Percentiles rank a stretch among this genome's conserved stretches.
Conservation (phyloP, 2,113 vertebrate species). For the Haliaeetus leucogaster region DNA sequence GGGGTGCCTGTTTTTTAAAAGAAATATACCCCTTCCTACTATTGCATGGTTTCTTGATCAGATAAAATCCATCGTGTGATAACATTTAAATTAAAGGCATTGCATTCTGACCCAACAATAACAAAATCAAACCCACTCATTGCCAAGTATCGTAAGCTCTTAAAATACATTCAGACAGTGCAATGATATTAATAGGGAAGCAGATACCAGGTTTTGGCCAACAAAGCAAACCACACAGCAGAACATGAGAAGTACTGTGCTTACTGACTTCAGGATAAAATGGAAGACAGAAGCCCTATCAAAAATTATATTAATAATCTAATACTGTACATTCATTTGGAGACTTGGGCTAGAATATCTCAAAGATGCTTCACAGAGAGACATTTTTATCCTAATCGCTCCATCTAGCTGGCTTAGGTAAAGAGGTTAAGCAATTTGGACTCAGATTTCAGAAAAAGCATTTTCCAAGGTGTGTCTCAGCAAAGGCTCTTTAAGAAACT, state of each 20-base stretch:
- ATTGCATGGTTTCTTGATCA: slow-evolving; percentile 63
- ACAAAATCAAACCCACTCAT: slow-evolving; percentile 65
- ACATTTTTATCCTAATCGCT: slow-evolving; percentile 22
- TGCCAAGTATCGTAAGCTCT: slow-evolving; percentile 56
- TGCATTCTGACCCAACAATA: slow-evolving; percentile 70
- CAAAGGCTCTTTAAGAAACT: neutral
- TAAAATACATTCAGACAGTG: slow-evolving; percentile 72
- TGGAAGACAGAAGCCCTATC: slow-evolving; percentile 17
- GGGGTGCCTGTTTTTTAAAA: slow-evolving; percentile 47
- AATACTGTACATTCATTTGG: neutral
- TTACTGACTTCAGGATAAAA: slow-evolving; percentile 47
- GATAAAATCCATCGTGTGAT: slow-evolving; percentile 68
- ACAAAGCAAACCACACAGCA: slow-evolving; percentile 61
- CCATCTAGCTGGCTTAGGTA: slow-evolving; percentile 5
- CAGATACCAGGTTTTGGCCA: slow-evolving; percentile 59
- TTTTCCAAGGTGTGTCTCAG: slow-evolving; percentile 3
- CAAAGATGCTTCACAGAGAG: neutral
- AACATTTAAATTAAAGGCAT: slow-evolving; percentile 68
- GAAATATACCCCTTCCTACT: slow-evolving; percentile 58
- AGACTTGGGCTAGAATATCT: neutral
- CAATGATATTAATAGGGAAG: slow-evolving; percentile 72
- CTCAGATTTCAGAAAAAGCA: neutral
- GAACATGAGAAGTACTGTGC: slow-evolving; percentile 56
- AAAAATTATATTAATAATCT: slow-evolving; percentile 17
- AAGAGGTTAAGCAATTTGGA: neutral